phyloP scores from a whole-genome alignment of 1,140 invertebrate species.

The Pogonomyrmex californicus region DNA sequence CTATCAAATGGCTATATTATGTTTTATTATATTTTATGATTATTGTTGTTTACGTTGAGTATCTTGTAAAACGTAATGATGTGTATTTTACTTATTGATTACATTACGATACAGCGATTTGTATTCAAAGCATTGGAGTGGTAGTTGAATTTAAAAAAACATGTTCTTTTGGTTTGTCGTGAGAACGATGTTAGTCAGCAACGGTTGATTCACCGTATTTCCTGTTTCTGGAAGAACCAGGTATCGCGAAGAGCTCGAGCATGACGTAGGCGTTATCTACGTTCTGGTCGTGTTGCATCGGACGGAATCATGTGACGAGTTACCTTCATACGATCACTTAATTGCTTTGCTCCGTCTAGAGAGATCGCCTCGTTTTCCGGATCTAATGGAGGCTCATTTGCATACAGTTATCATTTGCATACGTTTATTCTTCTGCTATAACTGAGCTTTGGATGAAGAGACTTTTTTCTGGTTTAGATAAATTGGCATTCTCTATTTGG shows the following conservation, averaged over 20 bases:
- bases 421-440: neutral
- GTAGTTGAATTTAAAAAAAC: neutral
- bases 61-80: neutral
- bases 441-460: neutral
- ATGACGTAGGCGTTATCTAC: conserved; percentile 58
- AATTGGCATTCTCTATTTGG: neutral
- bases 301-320: conserved; percentile 2
- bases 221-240: conserved; percentile 41
- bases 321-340: conserved; percentile 21
- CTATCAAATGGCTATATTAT: neutral
- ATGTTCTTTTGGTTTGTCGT: neutral
- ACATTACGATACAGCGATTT: neutral
- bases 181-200: conserved; percentile 26
- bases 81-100: neutral
- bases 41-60: neutral
- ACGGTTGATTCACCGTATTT: conserved; percentile 53
- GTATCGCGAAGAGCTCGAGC: conserved; percentile 33
- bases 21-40: neutral
- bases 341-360: neutral
- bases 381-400: neutral
- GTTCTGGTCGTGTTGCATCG: neutral
- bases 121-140: conserved; percentile 8
- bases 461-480: neutral
- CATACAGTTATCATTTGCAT: neutral
- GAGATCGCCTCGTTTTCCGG: neutral